Evolutionary conservation across 2,797 vertebrate genomes (phyloP).

Genomic region (Cyclopterus lumpus): DNA sequence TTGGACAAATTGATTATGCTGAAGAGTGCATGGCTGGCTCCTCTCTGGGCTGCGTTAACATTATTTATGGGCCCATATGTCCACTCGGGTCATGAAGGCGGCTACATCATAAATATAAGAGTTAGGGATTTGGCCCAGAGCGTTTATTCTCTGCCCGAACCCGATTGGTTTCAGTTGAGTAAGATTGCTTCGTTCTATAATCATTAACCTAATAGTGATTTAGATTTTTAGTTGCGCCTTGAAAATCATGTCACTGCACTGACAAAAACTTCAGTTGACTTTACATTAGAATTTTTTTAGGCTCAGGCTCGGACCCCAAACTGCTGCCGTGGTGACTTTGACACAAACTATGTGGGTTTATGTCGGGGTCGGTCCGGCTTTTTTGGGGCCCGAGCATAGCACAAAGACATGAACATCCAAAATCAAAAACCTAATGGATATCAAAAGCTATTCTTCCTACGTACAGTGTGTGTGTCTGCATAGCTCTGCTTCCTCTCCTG

Average conservation of each 20-base stretch:
- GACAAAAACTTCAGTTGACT: too few species aligned
- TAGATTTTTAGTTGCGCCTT: not conserved
- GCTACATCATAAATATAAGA: conserved; percentile 46
- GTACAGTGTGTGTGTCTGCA: conserved; percentile 42
- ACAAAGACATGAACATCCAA: not conserved
- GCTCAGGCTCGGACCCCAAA: not conserved
- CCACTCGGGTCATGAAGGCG: conserved; percentile 31
- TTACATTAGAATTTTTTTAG: not conserved
- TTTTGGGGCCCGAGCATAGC: not conserved
- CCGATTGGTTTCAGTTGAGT: not conserved
- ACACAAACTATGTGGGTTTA: not conserved
- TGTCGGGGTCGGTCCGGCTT: not conserved
- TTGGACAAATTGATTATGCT: conserved; percentile 62
- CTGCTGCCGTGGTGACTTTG: not conserved
- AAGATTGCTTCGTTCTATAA: not conserved
- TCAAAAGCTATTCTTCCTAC: conserved; percentile 40
- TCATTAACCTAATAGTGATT: not conserved
- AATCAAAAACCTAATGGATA: conserved; percentile 9
- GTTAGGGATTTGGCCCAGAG: not conserved
- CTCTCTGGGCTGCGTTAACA: conserved; percentile 46
- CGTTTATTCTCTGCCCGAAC: not conserved
- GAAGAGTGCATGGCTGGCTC: conserved; percentile 46
- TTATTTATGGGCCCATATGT: conserved; percentile 67
- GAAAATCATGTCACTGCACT: too few species aligned
- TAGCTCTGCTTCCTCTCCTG: conserved; percentile 38